Evolutionary conservation across 2,888 invertebrate genomes (phyloP).

Genomic region (Cepaea hortensis): DNA sequence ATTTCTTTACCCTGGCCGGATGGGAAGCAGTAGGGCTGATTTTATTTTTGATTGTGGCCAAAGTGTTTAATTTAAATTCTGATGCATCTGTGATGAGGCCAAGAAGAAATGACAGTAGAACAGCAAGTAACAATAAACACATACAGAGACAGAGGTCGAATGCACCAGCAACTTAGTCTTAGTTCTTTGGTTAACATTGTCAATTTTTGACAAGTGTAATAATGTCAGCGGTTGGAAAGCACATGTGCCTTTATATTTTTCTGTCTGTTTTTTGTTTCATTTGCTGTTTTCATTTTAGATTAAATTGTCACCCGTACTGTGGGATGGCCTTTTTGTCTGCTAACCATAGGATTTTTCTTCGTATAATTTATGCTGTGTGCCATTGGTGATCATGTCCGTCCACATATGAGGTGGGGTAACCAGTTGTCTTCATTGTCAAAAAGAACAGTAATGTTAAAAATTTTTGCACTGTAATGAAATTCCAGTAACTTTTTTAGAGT

Average conservation of each 20-base stretch:
- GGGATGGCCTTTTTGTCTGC: too few relatives aligned
- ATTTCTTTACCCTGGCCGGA: slow-evolving; percentile 73
- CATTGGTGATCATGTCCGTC: too few relatives aligned
- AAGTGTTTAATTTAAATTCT: slow-evolving; percentile 39
- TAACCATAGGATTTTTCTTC: too few relatives aligned
- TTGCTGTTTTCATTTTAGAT: too few relatives aligned
- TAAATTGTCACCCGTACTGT: too few relatives aligned
- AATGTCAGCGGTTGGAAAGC: background rate
- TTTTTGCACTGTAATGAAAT: too few relatives aligned
- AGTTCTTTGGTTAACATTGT: background rate
- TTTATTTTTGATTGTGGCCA: slow-evolving; percentile 51
- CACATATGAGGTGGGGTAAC: too few relatives aligned
- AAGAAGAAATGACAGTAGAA: background rate
- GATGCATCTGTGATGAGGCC: slow-evolving; percentile 29
- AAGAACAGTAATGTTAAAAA: too few relatives aligned
- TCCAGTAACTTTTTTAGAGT: too few relatives aligned
- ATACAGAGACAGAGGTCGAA: slow-evolving; percentile 6
- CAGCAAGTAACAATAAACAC: background rate
- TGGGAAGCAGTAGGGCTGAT: slow-evolving; percentile 20
- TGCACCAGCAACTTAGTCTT: background rate
- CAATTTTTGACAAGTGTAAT: background rate
- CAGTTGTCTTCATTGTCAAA: too few relatives aligned
- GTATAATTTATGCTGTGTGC: too few relatives aligned
- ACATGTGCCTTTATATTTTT: background rate
- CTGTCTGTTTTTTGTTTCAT: too few relatives aligned